phyloP scores from a whole-genome alignment of 2,797 vertebrate genomes.

The Phaenicophaeus curvirostris region DNA sequence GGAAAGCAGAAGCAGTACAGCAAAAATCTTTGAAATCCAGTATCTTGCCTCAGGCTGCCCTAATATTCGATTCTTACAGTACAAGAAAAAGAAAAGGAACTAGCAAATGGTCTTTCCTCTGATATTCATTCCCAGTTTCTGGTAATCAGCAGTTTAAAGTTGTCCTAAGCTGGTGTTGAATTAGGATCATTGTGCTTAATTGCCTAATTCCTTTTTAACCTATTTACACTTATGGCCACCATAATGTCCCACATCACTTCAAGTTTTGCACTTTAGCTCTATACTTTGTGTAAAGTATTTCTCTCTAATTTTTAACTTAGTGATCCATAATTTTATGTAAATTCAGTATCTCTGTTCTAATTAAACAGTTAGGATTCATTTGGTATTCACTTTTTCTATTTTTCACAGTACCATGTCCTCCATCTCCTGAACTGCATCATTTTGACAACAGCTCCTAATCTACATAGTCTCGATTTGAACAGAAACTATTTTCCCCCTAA shows the following conservation, averaged over 20 bases:
- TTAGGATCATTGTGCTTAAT: constrained; percentile 41
- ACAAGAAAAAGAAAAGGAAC: background rate
- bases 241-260: background rate
- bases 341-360: background rate
- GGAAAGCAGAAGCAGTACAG: background rate
- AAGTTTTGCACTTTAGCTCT: background rate
- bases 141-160: constrained; percentile 8
- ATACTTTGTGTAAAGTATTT: background rate
- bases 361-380: background rate
- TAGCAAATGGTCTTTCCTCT: background rate
- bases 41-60: background rate
- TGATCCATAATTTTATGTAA: background rate
- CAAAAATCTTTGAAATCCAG: background rate
- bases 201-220: constrained; percentile 60
- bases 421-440: background rate
- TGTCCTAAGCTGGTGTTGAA: constrained; percentile 22
- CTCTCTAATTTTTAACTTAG: background rate
- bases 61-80: background rate
- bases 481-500: background rate
- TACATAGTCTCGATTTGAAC: background rate
- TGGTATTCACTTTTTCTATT: background rate
- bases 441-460: background rate
- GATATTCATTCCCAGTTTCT: background rate
- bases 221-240: background rate
- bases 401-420: background rate